Conservation (phyloP, 1,140 invertebrate species). For the Drosophila fuyamai region DNA sequence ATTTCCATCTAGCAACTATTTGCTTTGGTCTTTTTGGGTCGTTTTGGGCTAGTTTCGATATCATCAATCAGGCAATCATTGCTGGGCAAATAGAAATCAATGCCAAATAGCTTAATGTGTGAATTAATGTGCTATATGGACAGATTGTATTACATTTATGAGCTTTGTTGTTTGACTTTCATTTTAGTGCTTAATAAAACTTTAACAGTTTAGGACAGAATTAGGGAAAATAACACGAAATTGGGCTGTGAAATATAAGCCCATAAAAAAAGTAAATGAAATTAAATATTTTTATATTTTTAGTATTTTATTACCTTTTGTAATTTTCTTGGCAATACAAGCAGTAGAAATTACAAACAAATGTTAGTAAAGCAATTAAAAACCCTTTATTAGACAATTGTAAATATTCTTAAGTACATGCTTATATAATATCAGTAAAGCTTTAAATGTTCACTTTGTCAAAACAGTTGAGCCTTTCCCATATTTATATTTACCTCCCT, state of each 20-base stretch:
- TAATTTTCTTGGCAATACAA: no score
- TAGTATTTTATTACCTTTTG: not conserved
- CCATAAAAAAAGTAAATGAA: no score
- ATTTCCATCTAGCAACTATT: slow-evolving; percentile 27
- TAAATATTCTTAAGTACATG: slow-evolving; percentile 9
- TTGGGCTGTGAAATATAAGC: no score
- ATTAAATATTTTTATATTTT: not conserved
- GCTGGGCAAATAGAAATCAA: slow-evolving; percentile 57
- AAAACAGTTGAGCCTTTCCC: slow-evolving; percentile 13
- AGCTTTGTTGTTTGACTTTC: slow-evolving; percentile 14
- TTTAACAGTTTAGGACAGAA: slow-evolving; percentile 2
- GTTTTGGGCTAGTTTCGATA: slow-evolving; percentile 29
- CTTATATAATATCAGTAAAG: not conserved
- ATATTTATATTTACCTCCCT: slow-evolving; percentile 11
- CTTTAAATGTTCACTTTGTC: slow-evolving; percentile 22
- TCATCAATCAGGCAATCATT: slow-evolving; percentile 50
- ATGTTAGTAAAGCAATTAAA: not conserved
- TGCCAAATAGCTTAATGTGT: slow-evolving; percentile 57
- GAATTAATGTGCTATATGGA: slow-evolving; percentile 29
- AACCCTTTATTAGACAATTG: not conserved
- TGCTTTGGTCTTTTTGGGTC: slow-evolving; percentile 24
- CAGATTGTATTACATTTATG: slow-evolving; percentile 45
- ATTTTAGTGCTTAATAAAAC: slow-evolving; percentile 9
- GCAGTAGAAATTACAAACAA: no score
- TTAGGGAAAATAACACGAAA: no score